Percentiles rank a stretch among this genome's conserved stretches.
These are phyloP conservation scores for Uloborus diversus DNA, from an alignment of 1,140 invertebrate genomes.

Conservation along the genomic window DNA sequence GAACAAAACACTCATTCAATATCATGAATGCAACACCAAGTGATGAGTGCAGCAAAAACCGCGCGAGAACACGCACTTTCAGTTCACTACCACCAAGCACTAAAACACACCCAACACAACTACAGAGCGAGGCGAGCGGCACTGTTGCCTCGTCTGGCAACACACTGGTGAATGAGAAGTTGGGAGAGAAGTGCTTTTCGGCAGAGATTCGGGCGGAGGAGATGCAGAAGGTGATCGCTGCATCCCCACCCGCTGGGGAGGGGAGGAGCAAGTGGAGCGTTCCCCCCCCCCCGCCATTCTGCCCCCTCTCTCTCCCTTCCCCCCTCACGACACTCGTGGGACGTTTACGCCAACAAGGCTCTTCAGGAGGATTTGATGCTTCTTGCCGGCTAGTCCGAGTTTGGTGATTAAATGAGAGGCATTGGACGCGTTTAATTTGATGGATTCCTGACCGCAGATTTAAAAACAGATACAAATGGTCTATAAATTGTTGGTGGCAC, in stretches of 20 bases:
- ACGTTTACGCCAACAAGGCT: not conserved
- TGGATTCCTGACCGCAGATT: too few species aligned
- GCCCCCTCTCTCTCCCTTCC: not conserved
- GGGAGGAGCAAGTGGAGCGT: not conserved
- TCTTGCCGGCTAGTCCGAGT: too few species aligned
- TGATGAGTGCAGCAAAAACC: not conserved
- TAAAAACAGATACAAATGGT: too few species aligned
- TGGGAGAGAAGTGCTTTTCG: too few species aligned
- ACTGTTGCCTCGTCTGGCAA: not conserved
- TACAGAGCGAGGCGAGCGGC: not conserved
- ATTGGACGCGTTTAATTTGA: too few species aligned
- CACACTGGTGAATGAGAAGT: not conserved
- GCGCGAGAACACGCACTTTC: not conserved
- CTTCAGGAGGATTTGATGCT: too few species aligned
- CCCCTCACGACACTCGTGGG: not conserved
- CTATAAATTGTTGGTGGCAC: too few species aligned
- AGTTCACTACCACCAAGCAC: too few species aligned
- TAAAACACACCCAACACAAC: not conserved
- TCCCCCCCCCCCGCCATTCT: not conserved
- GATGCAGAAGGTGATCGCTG: too few species aligned
- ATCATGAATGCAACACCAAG: not conserved
- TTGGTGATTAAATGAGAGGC: too few species aligned
- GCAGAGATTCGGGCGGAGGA: too few species aligned
- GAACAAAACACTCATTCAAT: not conserved
- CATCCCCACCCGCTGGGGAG: too few species aligned